A percentile compares a stretch with the other conserved stretches of the same genome.
Evolutionary conservation across 2,113 vertebrate species (phyloP).

Genomic region (Lethenteron camtschaticum): DNA sequence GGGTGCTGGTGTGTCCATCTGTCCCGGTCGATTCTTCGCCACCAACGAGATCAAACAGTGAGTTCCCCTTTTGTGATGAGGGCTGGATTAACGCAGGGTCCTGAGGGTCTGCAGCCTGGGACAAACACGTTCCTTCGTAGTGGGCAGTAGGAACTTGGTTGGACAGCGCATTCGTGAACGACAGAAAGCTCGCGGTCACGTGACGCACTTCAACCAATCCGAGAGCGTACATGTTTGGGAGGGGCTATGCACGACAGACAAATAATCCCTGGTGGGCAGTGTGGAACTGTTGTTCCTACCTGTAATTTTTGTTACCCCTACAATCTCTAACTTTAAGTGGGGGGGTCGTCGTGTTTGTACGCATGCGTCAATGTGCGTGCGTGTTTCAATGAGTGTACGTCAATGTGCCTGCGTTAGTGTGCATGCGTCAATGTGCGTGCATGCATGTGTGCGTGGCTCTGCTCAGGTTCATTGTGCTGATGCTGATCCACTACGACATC

Average conservation of each 20-base stretch:
- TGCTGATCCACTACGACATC: background rate
- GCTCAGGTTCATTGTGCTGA: background rate
- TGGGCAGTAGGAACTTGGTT: no score
- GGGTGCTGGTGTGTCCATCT: conserved; percentile 38
- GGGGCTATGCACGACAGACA: no score
- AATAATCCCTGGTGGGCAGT: no score
- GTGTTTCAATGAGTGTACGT: background rate
- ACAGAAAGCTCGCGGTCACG: no score
- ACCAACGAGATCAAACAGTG: conserved; percentile 35
- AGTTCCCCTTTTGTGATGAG: conserved; percentile 13
- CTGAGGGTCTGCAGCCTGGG: no score
- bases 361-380: background rate
- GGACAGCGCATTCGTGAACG: no score
- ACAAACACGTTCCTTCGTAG: no score
- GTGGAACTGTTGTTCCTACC: no score
- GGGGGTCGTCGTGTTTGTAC: background rate
- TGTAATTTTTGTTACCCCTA: background rate
- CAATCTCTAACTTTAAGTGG: background rate
- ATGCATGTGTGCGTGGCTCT: background rate
- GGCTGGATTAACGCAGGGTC: no score
- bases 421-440: background rate
- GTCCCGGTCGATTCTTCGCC: conserved; percentile 50
- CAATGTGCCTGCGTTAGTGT: background rate
- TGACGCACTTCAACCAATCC: no score
- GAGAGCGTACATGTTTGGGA: no score